These are phyloP conservation scores for Dasyornis broadbenti DNA, from an alignment of 2,113 vertebrate genomes.

Conservation along the genomic window DNA sequence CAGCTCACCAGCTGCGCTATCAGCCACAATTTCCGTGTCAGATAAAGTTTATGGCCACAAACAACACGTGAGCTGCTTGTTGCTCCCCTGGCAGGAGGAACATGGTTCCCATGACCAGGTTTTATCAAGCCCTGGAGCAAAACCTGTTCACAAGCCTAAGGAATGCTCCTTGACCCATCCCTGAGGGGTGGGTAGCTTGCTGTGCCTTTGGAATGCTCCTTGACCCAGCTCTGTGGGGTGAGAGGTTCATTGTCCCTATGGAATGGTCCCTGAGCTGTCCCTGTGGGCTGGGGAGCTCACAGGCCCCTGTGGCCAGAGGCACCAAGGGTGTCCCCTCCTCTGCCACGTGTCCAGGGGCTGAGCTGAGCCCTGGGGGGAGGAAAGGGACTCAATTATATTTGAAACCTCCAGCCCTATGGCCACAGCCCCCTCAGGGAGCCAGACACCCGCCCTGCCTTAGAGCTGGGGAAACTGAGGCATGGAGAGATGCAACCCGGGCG, in stretches of 20 bases:
- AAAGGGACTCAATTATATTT: fast-evolving
- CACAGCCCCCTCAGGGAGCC: neutral
- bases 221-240: neutral
- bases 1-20: fast-evolving
- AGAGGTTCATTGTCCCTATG: fast-evolving
- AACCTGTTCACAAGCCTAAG: neutral
- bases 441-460: fast-evolving
- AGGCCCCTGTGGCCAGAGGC: neutral
- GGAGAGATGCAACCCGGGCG: fast-evolving
- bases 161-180: neutral
- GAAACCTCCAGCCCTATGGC: neutral
- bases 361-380: neutral
- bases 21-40: neutral
- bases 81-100: neutral
- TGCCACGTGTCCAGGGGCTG: fast-evolving
- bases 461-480: neutral
- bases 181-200: fast-evolving
- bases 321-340: fast-evolving
- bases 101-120: fast-evolving
- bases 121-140: neutral
- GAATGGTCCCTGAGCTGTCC: neutral
- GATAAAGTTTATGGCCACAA: neutral
- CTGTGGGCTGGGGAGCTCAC: fast-evolving
- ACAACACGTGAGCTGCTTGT: fast-evolving
- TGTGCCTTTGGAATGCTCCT: neutral